Conservation (phyloP, 2,888 invertebrate genomes). For the Sphaerophoria rueppellii region DNA sequence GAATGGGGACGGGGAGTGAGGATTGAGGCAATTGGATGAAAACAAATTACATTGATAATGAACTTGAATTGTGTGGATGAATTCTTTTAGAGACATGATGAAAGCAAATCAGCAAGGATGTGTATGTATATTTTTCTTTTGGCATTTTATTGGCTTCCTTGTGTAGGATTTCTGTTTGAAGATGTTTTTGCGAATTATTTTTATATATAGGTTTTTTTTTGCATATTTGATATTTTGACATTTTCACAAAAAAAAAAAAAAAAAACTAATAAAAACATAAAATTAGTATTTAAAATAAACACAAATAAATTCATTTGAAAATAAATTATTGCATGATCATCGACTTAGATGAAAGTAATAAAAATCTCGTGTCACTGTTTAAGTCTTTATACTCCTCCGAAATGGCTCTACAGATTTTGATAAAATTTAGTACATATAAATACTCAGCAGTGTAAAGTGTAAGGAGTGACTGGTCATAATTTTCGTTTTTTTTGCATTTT, state of each 20-base stretch:
- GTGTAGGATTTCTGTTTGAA: background rate
- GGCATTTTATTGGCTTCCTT: background rate
- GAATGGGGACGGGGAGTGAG: background rate
- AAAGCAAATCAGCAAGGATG: background rate
- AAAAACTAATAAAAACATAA: too few species aligned
- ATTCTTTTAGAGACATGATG: background rate
- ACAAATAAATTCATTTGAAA: too few species aligned
- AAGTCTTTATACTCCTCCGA: too few species aligned
- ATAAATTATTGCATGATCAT: too few species aligned
- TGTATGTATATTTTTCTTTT: background rate
- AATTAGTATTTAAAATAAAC: too few species aligned
- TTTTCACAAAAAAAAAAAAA: background rate
- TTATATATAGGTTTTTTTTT: background rate
- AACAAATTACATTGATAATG: slow-evolving; percentile 45
- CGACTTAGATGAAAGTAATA: too few species aligned
- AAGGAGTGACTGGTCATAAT: too few species aligned
- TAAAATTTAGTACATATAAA: too few species aligned
- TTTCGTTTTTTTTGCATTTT: too few species aligned
- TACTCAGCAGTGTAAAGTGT: too few species aligned
- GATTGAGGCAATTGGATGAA: slow-evolving; percentile 2
- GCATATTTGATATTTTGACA: background rate
- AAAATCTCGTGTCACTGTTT: too few species aligned
- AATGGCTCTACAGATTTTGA: too few species aligned
- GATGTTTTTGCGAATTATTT: background rate
- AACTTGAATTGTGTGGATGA: slow-evolving; percentile 56